Evolutionary conservation across 92 coral and sea anemone species (phyloP), one percentile per base, ranked within the genome.

Genomic region (Zoanthus gigantus): DNA sequence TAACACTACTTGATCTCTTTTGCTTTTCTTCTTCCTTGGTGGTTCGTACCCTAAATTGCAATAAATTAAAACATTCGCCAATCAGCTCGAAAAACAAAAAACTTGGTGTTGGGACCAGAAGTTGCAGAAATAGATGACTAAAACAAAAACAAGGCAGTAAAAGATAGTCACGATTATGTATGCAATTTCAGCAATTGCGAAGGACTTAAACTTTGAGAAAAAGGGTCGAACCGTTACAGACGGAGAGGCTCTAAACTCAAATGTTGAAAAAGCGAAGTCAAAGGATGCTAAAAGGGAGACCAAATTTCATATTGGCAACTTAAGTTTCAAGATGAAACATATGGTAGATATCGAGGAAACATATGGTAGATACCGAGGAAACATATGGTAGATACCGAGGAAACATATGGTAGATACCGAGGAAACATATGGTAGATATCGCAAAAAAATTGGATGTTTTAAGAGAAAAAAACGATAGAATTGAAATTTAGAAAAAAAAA

Each of bases 1-100:
- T 72, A 96, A 78, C n/a, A 96, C 99, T 18, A 95, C 94, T 85
- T 95, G 94, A 56, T 96, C 99, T 63, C 99, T 82, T 79, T 94
- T 94, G 50, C 88, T 91, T 28, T 57, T 42, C 76, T 89, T 92
- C 37, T 75, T 90, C 32, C 79, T 78, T 10, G 87, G 88, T 32
- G 96, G 97, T 74, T 92, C 94, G 86, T 91, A 95, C 9, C 98
- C 98, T 96, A 61, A 50, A 63, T 28, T 46, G 18, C 10, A 83
- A 67, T 16, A 42, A 12, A 37, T 30, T 28, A 0, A 6, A 68
- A 3, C 37, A 5, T 28, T 28, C 13, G 28, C 45, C 7, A 28
- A 7, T 28, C 34, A 68, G 11, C 9, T 68, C 73, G 28, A 23
- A 23, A 68, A 42, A 0, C 18, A 10, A 30, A 68, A 7, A 28